phyloP scores from a whole-genome alignment of 2,113 vertebrate genomes.

The Climacteris rufus region DNA sequence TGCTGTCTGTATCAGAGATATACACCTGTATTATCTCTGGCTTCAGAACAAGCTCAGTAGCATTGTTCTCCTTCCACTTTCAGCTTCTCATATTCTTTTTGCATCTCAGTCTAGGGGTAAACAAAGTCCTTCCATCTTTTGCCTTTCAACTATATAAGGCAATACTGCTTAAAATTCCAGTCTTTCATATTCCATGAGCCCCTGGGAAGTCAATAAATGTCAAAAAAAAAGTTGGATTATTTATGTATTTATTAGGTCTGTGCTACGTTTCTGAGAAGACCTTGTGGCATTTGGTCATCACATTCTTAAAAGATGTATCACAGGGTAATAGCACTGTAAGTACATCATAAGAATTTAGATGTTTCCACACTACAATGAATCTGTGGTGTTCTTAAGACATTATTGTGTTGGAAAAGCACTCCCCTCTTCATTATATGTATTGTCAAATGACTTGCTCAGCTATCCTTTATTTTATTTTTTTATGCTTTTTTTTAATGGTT shows the following conservation, averaged over 20 bases:
- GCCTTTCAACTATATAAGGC: not conserved
- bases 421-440: not conserved
- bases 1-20: not conserved
- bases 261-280: conserved; percentile 18
- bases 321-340: not conserved
- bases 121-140: not conserved
- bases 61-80: not conserved
- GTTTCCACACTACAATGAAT: not conserved
- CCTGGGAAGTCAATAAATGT: conserved; percentile 56
- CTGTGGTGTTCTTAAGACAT: not conserved
- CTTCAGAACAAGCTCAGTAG: not conserved
- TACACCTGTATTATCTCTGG: not conserved
- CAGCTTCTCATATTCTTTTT: not conserved
- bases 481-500: not conserved
- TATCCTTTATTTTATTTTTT: not conserved
- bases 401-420: not conserved
- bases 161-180: conserved; percentile 54
- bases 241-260: conserved; percentile 41
- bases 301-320: conserved; percentile 15
- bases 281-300: conserved; percentile 48
- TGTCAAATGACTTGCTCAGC: not conserved
- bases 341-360: not conserved
- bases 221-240: conserved; percentile 57
- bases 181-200: conserved; percentile 26
- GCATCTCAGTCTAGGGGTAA: not conserved